Evolutionary conservation across 2,113 vertebrate species (phyloP), one percentile per base, ranked within the genome.

Genomic region (Riparia riparia): DNA sequence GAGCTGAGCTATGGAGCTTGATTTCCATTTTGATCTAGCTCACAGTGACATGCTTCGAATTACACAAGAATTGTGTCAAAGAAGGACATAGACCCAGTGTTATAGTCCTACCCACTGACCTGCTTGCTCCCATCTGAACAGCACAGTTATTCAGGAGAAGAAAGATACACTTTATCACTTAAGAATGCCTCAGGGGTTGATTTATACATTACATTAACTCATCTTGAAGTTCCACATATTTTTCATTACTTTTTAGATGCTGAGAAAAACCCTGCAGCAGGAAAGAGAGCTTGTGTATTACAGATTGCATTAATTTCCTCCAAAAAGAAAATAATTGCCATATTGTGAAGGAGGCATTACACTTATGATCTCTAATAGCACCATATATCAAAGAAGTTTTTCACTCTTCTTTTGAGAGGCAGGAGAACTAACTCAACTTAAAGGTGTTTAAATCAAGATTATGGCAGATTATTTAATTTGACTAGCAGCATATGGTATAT

Each of bases 121-220:
- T 80, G 80, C 60, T 89, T 91, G 93, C n/a, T 82, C 56, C 63
- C 37, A 79, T 92, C 69, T 78, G 57, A 96, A 93, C 89, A 96
- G 58, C 49, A 68, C 71, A 63, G 78, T 90, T 94, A 95, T 96
- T 96, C 91, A 95, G 47, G 88, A 79, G 77, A 89, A 95, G 83
- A 96, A 41, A 91, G 80, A 86, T 72, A 85, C 17, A 89, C 29
- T 96, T 93, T 82, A 87, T 88, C 79, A 73, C 84, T 93, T 91
- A 58, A 90, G 66, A 93, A 96, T 60, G 88, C 88, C 68, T 88
- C 60, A 77, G 65, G 74, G 64, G 7, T 63, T 86, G 54, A 77
- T 82, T 95, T 93, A 77, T 13, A 57, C 32, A 29, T 73, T 53
- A 28, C 42, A 51, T 37, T 93, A 93, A 86, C 86, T 92, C 60